Base-by-base conservation (phyloP, 2,797 vertebrate genomes). In the Gymnothorax reevesii region DNA sequence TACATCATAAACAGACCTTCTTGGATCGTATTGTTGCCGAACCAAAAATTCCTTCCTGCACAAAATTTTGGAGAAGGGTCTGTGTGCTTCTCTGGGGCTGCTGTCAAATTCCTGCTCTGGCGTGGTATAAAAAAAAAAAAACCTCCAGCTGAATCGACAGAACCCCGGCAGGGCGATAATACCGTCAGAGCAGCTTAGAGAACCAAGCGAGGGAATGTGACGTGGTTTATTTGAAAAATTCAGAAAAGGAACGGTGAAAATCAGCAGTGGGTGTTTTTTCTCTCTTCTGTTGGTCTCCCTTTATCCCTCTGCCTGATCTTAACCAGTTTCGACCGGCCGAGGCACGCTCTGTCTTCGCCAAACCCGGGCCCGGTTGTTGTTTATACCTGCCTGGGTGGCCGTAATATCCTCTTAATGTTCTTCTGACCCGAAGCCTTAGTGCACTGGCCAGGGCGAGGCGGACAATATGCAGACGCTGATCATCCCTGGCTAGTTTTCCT, bases 401-500 rank as follows among this genome's bases (percentile, higher is more conserved):
- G 83, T 5, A 57, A 54, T 85, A 82, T 90, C 88, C 87, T 83
- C 66, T 85, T 80, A 89, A 84, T 84, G 83, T 83, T 59, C 82
- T 71, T 89, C 85, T 60, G 49, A 89, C 77, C 88, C 62, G 88
- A 64, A 83, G 85, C 42, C 73, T 79, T 86, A 85, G 88, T 52
- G 57, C 83, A 79, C 52, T 13, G 62, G 82, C 82, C 86, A 86
- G 66, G 83, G 69, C 57, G 84, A 84, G 77, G 33, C 55, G 87
- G 87, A 90, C 87, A 86, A 64, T 87, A 79, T 86, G 83, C 90
- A 89, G 88, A 87, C 87, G 82, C 80, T 69, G 85, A 66, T 84
- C 33, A 42, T 42, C 33, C 33, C 33, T 42, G 33, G 33, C 33
- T 42, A 42, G 33, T 20, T 77, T 20, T 10, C 0, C 13, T 22